Evolutionary conservation across 1,140 invertebrate genomes (phyloP), one percentile per base, ranked within the genome.

Genomic region (Hetaerina americana): DNA sequence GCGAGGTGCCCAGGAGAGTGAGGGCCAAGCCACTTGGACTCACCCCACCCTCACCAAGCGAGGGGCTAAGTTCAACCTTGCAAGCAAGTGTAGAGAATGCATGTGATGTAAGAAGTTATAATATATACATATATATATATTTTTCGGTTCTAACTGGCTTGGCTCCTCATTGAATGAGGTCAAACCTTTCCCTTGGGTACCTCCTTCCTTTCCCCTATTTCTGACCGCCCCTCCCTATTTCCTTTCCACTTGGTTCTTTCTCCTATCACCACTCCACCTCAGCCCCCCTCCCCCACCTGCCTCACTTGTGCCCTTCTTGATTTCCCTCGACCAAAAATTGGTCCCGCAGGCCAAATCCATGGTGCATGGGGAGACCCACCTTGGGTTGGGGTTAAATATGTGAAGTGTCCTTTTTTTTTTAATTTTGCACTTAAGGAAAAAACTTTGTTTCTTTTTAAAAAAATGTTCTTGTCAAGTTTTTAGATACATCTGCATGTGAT

Each of bases 401-500:
- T 69, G 68, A 69, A 69, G 26, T n/a, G 26, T 69, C 68, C 68
- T 28, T 69, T 69, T 28, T 69, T 69, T 69, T 28, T 69, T 28
- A 28, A 69, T 69, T 69, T 69, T 27, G 25, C 27, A 68, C 68
- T 69, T 66, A n/a, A n/a, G 22, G 66, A 24, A 66, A 57, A 24
- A 69, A 27, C 68, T 27, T 28, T 69, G 68, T 69, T 69, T 69
- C 28, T 27, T 69, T 27, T 68, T 68, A 24, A 68, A 26, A 27
- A 69, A 18, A 69, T 69, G 26, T 27, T 69, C 26, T 69, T 27
- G 26, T 27, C 25, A 68, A 68, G 22, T 12, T 57, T n/a, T 74
- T 74, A 69, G 69, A 26, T 31, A 74, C 70, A 66, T 70, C 69
- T 72, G 73, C 73, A 74, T 68, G 71, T 74, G 73, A 74, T 74